Evolutionary conservation across 2,888 invertebrate species (phyloP).

Genomic region (Flabesymbios commensalis): DNA sequence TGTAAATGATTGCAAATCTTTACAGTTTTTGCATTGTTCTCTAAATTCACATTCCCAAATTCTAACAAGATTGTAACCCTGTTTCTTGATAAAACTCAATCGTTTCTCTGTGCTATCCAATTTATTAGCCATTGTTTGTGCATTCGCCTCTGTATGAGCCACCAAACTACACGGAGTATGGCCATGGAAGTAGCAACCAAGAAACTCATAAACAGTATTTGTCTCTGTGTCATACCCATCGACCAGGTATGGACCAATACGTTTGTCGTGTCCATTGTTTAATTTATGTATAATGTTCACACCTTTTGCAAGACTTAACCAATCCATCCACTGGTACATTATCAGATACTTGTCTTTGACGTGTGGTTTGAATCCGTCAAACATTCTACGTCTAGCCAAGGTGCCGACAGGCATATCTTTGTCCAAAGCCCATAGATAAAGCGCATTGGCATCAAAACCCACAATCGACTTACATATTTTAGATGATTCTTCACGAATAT

Average conservation of each 20-base stretch:
- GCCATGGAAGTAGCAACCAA: conserved; percentile 28
- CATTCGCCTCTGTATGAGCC: neutral
- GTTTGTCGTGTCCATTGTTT: neutral
- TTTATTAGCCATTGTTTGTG: neutral
- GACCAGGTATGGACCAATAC: neutral
- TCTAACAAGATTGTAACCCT: conserved; percentile 16
- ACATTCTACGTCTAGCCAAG: neutral
- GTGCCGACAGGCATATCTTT: neutral
- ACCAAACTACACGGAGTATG: conserved; percentile 5
- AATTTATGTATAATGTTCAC: neutral
- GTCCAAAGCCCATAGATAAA: neutral
- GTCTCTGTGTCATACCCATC: neutral
- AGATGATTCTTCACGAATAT: neutral
- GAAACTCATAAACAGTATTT: conserved; percentile 16
- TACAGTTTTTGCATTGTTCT: no score
- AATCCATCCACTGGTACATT: neutral
- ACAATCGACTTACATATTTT: neutral
- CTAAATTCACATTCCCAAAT: conserved; percentile 21
- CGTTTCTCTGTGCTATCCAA: no score
- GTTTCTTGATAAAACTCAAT: neutral
- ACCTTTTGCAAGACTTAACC: neutral
- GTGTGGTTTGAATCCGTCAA: neutral
- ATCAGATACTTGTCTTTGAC: neutral
- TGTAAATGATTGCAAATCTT: no score
- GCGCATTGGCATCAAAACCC: neutral